Base-by-base conservation (phyloP, 2,888 invertebrate species). In the Phorcus lineatus region DNA sequence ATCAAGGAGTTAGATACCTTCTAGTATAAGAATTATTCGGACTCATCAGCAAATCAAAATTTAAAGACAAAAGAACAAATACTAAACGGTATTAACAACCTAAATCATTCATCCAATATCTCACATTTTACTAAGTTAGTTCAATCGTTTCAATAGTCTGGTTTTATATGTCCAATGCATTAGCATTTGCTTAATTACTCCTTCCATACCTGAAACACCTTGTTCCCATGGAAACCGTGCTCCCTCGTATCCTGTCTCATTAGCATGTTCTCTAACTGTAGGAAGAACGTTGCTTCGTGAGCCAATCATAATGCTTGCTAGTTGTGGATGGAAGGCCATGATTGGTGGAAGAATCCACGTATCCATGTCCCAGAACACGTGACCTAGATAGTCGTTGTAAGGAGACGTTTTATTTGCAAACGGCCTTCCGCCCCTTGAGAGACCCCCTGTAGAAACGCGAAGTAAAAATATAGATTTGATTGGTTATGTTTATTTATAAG, bases 311-410 rank as follows among this genome's bases (percentile, higher is more conserved):
- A 85, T 57, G 36, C 80, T 81, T 13, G 87, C 89, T 55, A 89
- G 82, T 13, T 87, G 85, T 0, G 90, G 86, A 80, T 89, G 88
- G 22, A 91, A 84, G 54, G 89, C 75, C 79, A 91, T 86, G 7
- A 91, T 82, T 36, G 90, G 86, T 24, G 92, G 91, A 80, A 85
- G 88, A 83, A 92, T 88, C 91, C 91, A 92, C 57, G 90, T 90
- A 82, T 92, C 92, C 86, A 90, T 90, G 77, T 91, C 91, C 91
- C 91, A 92, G 81, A 91, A 91, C 80, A 91, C 89, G 82, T 92
- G 92, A 77, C 92, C 92, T 70, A 86, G 83, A 80, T 91, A 90
- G 82, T 90, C 89, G 74, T 88, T 88, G 13, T 80, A 81, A 0
- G 83, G 80, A 9, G 85, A 83, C 13, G 80, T 79, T 62, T 80